Conservation (phyloP, 1,140 invertebrate species). For the Papilio polyxenes region DNA sequence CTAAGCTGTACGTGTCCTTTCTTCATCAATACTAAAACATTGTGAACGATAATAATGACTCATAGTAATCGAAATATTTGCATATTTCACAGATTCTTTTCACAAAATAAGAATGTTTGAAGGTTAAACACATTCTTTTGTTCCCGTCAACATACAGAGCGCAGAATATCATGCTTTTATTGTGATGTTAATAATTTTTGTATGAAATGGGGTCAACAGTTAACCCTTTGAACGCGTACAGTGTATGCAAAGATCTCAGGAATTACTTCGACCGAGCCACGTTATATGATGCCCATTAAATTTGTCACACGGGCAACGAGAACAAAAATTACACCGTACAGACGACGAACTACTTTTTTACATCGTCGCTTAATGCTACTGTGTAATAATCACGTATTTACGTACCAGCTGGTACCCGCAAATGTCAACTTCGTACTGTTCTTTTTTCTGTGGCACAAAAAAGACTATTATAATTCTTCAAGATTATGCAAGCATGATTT, state of each 20-base stretch:
- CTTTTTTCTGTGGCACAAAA: conserved; percentile 37
- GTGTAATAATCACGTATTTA: conserved; percentile 46
- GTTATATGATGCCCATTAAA: conserved; percentile 39
- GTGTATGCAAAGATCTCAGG: conserved; percentile 19
- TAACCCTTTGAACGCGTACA: conserved; percentile 4
- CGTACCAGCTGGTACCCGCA: conserved; percentile 39
- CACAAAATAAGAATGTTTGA: not conserved
- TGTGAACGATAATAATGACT: too few relatives aligned
- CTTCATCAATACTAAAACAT: too few relatives aligned
- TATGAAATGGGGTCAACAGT: conserved; percentile 27
- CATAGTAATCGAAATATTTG: not conserved
- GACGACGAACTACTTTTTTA: conserved; percentile 37
- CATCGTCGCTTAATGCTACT: conserved; percentile 42
- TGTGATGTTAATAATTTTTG: not conserved
- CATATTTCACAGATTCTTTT: not conserved
- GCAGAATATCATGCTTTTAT: not conserved
- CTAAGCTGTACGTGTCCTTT: too few relatives aligned
- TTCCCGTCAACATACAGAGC: not conserved
- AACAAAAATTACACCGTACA: conserved; percentile 36
- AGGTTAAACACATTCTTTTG: not conserved
- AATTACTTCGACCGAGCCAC: conserved; percentile 29
- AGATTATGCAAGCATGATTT: conserved; percentile 32
- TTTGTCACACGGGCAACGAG: conserved; percentile 35
- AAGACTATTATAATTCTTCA: conserved; percentile 32
- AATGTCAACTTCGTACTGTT: conserved; percentile 44